Evolutionary conservation across 2,113 vertebrate genomes (phyloP).

Genomic region (Craseonycteris thonglongyai): DNA sequence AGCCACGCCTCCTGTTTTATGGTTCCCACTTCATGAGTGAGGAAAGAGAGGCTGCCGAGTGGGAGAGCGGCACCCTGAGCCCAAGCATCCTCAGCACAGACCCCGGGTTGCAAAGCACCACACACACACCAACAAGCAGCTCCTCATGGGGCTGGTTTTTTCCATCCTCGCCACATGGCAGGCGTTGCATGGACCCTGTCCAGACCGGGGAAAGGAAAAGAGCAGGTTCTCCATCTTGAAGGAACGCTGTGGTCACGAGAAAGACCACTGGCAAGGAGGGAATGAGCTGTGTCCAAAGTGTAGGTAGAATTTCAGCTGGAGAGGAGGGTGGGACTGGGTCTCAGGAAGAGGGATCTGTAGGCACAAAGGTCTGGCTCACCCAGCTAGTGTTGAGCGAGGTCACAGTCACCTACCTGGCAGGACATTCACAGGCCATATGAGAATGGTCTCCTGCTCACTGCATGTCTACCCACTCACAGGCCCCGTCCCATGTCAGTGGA

Average conservation of each 20-base stretch:
- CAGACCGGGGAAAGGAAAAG: not conserved
- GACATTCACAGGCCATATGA: fast-evolving
- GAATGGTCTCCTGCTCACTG: not conserved
- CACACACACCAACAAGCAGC: not conserved
- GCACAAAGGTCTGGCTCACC: not conserved
- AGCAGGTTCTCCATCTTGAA: not conserved
- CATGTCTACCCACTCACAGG: not conserved
- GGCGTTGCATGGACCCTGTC: fast-evolving
- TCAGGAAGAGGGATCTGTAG: not conserved
- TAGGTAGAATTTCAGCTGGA: not conserved
- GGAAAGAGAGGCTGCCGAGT: not conserved
- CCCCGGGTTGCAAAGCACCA: not conserved
- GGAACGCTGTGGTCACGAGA: not conserved
- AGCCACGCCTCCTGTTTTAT: not conserved
- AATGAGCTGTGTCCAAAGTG: not conserved
- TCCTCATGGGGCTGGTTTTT: not conserved
- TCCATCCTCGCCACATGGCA: not conserved
- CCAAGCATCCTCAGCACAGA: not conserved
- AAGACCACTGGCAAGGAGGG: not conserved
- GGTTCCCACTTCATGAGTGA: not conserved
- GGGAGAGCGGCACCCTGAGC: not conserved
- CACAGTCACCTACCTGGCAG: fast-evolving
- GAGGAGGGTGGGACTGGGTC: not conserved
- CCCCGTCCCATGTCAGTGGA: not conserved
- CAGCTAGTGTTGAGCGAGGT: not conserved